Percentiles rank a stretch among this genome's conserved stretches.
Conservation (phyloP, 2,113 vertebrate genomes). For the Candoia aspera region DNA sequence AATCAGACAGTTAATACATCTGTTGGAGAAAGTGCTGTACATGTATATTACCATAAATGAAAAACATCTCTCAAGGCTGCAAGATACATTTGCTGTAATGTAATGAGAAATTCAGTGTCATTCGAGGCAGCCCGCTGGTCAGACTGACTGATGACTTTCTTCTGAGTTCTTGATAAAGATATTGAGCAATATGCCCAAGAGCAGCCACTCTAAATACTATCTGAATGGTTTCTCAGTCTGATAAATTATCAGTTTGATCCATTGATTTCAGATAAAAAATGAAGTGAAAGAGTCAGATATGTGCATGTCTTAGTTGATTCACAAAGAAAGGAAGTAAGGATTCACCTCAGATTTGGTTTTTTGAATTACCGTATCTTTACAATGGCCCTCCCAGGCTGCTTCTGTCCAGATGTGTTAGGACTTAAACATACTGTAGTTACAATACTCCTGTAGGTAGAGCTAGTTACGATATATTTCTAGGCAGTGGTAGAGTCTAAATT, state of each 20-base stretch:
- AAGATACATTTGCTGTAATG: background rate
- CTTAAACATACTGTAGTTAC: background rate
- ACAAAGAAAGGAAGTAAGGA: background rate
- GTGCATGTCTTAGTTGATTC: background rate
- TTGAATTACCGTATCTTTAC: background rate
- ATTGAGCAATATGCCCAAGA: background rate
- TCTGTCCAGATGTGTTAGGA: background rate
- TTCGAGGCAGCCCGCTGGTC: background rate
- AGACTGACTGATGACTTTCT: background rate
- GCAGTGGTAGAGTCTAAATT: background rate
- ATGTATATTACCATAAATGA: slow-evolving; percentile 35
- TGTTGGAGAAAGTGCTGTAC: slow-evolving; percentile 43
- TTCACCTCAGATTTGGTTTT: background rate
- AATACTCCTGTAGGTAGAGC: background rate
- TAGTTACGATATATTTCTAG: background rate
- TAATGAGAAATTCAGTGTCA: slow-evolving; percentile 17
- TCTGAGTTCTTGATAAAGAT: background rate
- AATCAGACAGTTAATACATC: slow-evolving; percentile 51
- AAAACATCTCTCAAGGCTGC: background rate
- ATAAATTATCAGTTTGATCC: background rate
- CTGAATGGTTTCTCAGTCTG: background rate
- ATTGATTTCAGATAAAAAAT: background rate
- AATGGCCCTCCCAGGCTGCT: background rate
- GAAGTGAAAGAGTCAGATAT: too few relatives aligned
- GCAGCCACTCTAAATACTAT: background rate